Base-by-base conservation (phyloP, 2,797 vertebrate genomes). In the Scarus forsteni region DNA sequence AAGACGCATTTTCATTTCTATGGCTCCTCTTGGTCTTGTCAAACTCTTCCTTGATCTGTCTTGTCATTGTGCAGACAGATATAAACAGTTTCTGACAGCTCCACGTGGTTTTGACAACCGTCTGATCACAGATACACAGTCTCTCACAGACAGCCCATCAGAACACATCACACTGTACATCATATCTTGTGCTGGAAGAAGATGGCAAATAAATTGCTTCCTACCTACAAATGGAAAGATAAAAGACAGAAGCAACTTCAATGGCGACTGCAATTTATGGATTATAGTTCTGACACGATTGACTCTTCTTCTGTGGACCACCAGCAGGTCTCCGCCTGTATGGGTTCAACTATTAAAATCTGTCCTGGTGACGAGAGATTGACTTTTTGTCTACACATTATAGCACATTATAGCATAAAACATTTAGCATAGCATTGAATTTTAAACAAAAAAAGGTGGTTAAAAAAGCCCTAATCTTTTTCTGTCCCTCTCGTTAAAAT, bases 131-230 rank as follows among this genome's bases (percentile, higher is more conserved):
- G 77, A 84, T 66, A 62, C 40, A 77, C 63, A 48, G 65, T 59
- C 75, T 80, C 58, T 60, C 51, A 70, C 65, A 74, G 69, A 73
- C 64, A 67, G 64, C 57, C 54, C 60, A 85, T 86, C 83, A 82
- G 78, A 76, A 75, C 52, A 73, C 45, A 76, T 69, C 14, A 15
- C 67, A 74, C 59, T 54, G 54, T 39, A 52, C 49, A 65, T 12
- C 34, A 56, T 64, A 66, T 51, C 65, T 15, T 55, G 54, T 8
- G 60, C 59, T 73, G 69, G 44, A 71, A 52, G 68, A 48, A 74
- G 66, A 79, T 75, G 75, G 77, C 69, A 86, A 88, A 89, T 78
- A 82, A 84, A 91, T 81, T 66, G 61, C 75, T 85, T 90, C 65
- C 69, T 43, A 79, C 61, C 75, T 62, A 67, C 75, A 84, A 85